Evolutionary conservation across 2,113 vertebrate species (phyloP).

Genomic region (Psittacara wagleri): DNA sequence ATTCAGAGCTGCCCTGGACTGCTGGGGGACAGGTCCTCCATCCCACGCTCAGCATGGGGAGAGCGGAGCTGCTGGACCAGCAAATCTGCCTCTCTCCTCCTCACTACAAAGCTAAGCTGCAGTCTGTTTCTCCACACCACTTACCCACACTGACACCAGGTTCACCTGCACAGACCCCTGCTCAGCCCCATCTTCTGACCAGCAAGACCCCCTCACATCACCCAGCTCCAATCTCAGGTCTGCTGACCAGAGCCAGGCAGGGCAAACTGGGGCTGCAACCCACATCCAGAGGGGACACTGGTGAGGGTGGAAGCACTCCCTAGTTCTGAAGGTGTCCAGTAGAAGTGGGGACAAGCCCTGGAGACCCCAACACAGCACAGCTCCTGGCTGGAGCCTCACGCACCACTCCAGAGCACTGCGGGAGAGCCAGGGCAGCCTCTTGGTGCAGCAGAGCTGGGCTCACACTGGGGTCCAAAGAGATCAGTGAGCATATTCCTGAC

Average conservation of each 20-base stretch:
- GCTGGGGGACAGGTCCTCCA: background rate
- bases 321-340: background rate
- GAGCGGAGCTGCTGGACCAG: background rate
- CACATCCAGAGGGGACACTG: background rate
- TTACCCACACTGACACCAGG: background rate
- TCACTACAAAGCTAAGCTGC: background rate
- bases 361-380: background rate
- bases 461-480: background rate
- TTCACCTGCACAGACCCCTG: rapidly evolving
- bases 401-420: background rate
- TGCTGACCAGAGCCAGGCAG: background rate
- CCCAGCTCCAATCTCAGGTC: background rate
- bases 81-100: background rate
- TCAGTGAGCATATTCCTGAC: background rate
- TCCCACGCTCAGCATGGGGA: rapidly evolving
- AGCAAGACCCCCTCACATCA: background rate
- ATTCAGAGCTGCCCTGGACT: background rate
- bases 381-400: background rate
- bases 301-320: background rate
- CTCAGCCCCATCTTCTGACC: background rate
- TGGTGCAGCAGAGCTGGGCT: background rate
- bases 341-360: background rate
- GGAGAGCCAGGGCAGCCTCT: background rate
- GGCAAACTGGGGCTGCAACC: background rate
- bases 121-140: background rate